phyloP scores from a whole-genome alignment of 2,888 invertebrate species.

The Megamerina dolium region DNA sequence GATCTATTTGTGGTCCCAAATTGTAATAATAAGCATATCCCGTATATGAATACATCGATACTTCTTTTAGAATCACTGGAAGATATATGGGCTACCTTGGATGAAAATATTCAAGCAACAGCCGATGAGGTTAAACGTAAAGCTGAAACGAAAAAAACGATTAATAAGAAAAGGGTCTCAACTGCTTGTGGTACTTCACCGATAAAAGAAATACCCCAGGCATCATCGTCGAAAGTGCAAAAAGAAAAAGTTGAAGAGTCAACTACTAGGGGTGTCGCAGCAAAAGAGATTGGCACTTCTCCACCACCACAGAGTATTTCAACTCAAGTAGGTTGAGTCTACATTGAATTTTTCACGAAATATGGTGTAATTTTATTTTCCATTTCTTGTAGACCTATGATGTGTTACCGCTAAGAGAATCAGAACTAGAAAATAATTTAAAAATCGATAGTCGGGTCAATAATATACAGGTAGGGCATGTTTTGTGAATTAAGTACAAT shows the following conservation, averaged over 20 bases:
- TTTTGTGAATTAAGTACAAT: too few species aligned
- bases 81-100: conserved; percentile 47
- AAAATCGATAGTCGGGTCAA: too few species aligned
- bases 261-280: too few species aligned
- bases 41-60: not conserved
- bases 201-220: conserved; percentile 49
- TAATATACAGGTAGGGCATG: too few species aligned
- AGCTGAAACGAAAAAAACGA: conserved; percentile 20
- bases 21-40: too few species aligned
- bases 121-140: conserved; percentile 33
- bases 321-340: conserved; percentile 79
- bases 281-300: conserved; percentile 69
- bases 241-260: conserved; percentile 5
- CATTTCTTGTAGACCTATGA: conserved; percentile 53
- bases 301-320: conserved; percentile 83
- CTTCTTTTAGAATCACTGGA: conserved; percentile 38
- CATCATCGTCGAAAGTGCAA: conserved; percentile 2
- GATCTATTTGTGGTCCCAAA: too few species aligned
- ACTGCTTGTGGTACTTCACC: conserved; percentile 63
- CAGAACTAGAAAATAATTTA: too few species aligned
- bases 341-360: too few species aligned
- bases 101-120: conserved; percentile 46
- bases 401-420: conserved; percentile 28
- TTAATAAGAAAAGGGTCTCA: conserved; percentile 46
- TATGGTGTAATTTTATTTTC: too few species aligned